Percentiles rank a stretch among this genome's conserved stretches.
Conservation (phyloP, 2,113 vertebrate genomes). For the Zosterops pallidus region DNA sequence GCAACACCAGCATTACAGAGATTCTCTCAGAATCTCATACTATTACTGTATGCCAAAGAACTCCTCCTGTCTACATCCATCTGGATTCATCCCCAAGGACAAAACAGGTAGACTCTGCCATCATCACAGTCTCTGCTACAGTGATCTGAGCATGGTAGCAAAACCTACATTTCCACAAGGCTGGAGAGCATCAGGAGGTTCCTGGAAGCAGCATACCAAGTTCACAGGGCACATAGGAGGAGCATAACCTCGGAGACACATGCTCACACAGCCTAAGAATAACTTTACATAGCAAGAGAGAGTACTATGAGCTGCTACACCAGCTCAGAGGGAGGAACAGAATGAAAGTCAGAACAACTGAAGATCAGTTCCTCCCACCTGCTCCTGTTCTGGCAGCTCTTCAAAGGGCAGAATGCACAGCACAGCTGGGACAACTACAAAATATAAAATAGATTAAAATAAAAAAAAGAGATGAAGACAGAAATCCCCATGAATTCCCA, state of each 20-base stretch:
- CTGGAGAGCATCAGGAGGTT: not conserved
- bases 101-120: not conserved
- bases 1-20: not conserved
- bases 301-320: fast-evolving
- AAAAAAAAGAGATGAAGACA: not conserved
- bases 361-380: not conserved
- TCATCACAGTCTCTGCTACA: not conserved
- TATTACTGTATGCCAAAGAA: not conserved
- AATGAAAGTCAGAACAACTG: not conserved
- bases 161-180: not conserved
- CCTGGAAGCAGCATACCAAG: not conserved
- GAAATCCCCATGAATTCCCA: not conserved
- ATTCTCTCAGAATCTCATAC: not conserved
- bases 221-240: not conserved
- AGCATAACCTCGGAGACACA: not conserved
- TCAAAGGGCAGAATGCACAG: not conserved
- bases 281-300: not conserved
- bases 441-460: not conserved
- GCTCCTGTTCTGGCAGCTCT: not conserved
- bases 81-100: not conserved
- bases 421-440: not conserved
- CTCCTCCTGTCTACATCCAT: not conserved
- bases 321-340: not conserved
- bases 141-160: fast-evolving
- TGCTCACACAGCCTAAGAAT: not conserved